Percentiles rank a stretch among this genome's conserved stretches.
These are phyloP conservation scores for Helogale parvula DNA, from an alignment of 2,113 vertebrate genomes.

Conservation along the genomic window DNA sequence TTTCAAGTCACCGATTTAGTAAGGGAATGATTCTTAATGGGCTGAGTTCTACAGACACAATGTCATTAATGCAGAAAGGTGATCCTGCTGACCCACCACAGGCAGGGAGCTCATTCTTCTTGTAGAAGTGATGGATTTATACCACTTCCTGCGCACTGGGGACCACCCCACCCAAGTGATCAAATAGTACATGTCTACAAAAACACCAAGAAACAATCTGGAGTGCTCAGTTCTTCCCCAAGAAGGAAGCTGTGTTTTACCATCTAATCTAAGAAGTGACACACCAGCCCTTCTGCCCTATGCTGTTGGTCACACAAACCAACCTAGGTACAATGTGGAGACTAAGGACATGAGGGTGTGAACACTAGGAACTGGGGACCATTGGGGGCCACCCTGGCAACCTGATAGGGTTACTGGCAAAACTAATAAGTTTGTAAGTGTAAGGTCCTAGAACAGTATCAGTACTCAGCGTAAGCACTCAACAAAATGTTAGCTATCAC, in stretches of 20 bases:
- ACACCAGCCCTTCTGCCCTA: neutral
- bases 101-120: neutral
- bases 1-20: neutral
- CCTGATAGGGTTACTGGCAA: neutral
- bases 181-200: neutral
- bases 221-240: neutral
- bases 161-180: neutral
- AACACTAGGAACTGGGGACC: neutral
- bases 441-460: neutral
- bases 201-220: neutral
- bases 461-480: neutral
- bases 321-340: neutral
- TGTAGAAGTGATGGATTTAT: neutral
- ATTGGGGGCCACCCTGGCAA: neutral
- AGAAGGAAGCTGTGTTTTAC: neutral
- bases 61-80: neutral
- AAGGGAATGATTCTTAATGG: neutral
- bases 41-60: neutral
- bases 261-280: neutral
- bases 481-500: neutral
- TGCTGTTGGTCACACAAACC: neutral
- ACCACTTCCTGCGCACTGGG: neutral
- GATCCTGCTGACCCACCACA: accelerated
- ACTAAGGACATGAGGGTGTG: neutral
- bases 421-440: neutral